Evolutionary conservation across 2,113 vertebrate species (phyloP), one percentile per base, ranked within the genome.

Genomic region (Paramisgurnus dabryanus): DNA sequence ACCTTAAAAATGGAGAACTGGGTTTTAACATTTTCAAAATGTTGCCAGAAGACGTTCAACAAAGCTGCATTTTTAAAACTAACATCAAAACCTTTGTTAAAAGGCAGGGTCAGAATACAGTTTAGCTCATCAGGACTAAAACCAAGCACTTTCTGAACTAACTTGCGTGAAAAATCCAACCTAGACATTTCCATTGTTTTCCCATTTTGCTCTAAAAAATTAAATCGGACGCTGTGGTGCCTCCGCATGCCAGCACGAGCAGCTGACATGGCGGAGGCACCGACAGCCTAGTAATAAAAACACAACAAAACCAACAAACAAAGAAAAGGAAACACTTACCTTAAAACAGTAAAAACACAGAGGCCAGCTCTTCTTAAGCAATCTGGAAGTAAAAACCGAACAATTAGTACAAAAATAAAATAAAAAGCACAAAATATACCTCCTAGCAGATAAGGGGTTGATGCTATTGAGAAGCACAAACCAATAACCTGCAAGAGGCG

Each of bases 251-350:
- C 75, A 27, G 61, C 53, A 58, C 39, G 50, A 17, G 76, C 66
- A 57, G 53, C 79, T n/a, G 39, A 67, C 79, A 80, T 74, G 61
- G 0, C 34, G 69, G 70, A 80, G 79, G 47, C 79, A 81, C 71
- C 63, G 0, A n/a, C 55, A 57, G 55, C 55, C 12, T 4, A 1
- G n/a, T n/a, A n/a, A 7, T 13, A 17, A 13, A 57, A 57, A n/a
- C 6, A 6, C n/a, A 6, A 17, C 0, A 7, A 57, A 6, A 57
- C 5, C 17, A n/a, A 57, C 6, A 57, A 57, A 13, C 6, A 57
- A n/a, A n/a, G n/a, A n/a, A 57, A 17, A 17, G n/a, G n/a, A n/a
- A 57, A 0, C 15, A n/a, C 55, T 57, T 17, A 57, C 55, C 55
- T 57, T 53, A 15, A 13, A 53, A 15, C 27, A 27, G 27, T 27